Evolutionary conservation across 2,888 invertebrate genomes (phyloP).

Genomic region (Sarcophaga rosellei): DNA sequence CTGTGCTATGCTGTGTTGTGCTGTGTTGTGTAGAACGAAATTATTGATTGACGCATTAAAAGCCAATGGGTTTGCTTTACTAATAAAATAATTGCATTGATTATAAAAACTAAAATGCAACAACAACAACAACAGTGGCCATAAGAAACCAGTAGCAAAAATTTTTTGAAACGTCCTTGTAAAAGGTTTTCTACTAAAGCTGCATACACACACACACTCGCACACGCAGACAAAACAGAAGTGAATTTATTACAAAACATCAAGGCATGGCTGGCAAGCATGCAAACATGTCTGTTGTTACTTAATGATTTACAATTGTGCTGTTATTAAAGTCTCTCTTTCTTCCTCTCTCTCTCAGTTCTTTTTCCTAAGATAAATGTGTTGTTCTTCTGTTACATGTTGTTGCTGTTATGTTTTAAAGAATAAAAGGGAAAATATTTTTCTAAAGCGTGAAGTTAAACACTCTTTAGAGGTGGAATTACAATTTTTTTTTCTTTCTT

Average conservation of each 20-base stretch:
- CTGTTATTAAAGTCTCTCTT: no score
- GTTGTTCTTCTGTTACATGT: background rate
- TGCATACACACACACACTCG: background rate
- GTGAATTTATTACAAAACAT: background rate
- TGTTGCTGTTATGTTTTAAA: background rate
- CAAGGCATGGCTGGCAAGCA: background rate
- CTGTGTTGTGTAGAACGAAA: slow-evolving; percentile 29
- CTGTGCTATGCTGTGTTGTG: background rate
- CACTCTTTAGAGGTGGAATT: slow-evolving; percentile 50
- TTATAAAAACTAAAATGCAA: slow-evolving; percentile 38
- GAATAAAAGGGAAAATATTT: slow-evolving; percentile 27
- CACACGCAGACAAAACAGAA: background rate
- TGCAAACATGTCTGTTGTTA: slow-evolving; percentile 7
- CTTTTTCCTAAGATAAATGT: background rate
- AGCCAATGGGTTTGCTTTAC: slow-evolving; percentile 66
- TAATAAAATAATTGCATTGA: slow-evolving; percentile 70
- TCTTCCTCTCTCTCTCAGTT: background rate
- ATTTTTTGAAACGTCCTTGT: slow-evolving; percentile 63
- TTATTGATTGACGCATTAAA: slow-evolving; percentile 67
- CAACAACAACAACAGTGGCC: background rate
- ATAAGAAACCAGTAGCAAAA: slow-evolving; percentile 26
- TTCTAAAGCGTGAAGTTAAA: slow-evolving; percentile 56
- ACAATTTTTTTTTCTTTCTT: slow-evolving; percentile 32
- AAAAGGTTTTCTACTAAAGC: slow-evolving; percentile 4
- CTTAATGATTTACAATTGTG: background rate